Evolutionary conservation across 2,113 vertebrate species (phyloP), one percentile per base, ranked within the genome.

Genomic region (Collichthys lucidus): DNA sequence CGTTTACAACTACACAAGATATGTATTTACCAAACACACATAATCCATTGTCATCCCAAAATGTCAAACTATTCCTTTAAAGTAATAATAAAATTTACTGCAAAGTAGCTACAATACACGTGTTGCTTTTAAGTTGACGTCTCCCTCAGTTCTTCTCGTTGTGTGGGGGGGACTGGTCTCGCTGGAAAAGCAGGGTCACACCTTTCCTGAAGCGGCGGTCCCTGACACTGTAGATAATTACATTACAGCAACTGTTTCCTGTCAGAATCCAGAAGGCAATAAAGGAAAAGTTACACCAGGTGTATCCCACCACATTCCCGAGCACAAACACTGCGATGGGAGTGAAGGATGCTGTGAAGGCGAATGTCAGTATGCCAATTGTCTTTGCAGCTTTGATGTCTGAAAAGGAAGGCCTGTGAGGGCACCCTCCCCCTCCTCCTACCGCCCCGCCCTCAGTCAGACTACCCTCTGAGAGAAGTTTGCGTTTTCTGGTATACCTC

Each of bases 221-320:
- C 87, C 94, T 87, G 60, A 95, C 88, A 11, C 96, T 96, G 91
- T 96, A 96, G 87, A 96, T 96, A 46, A 96, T 93, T n/a, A 96
- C 95, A 65, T 96, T 96, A 87, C 96, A 96, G 89, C 96, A 96
- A 83, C 96, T 96, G 91, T 96, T 97, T 66, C 94, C 94, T 19
- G 96, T 92, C 80, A 96, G 91, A 44, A 96, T 95, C 96, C 96
- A 97, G 88, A 97, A 97, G 73, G 96, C 96, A 46, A 96, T 92
- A 71, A 96, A 97, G 79, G 96, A 97, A 87, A 97, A 96, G 86
- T 94, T 95, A 88, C 96, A 96, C 96, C 96, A 97, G 31, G 90
- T 90, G 83, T 96, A 92, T 55, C 96, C 96, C 80, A 95, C 90
- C 65, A 96, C 96, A 0, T 94, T 96, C 20, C 96, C 96, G 17